Evolutionary conservation across 2,888 invertebrate genomes (phyloP), one percentile per base, ranked within the genome.

Genomic region (Dicroscelio sp.): DNA sequence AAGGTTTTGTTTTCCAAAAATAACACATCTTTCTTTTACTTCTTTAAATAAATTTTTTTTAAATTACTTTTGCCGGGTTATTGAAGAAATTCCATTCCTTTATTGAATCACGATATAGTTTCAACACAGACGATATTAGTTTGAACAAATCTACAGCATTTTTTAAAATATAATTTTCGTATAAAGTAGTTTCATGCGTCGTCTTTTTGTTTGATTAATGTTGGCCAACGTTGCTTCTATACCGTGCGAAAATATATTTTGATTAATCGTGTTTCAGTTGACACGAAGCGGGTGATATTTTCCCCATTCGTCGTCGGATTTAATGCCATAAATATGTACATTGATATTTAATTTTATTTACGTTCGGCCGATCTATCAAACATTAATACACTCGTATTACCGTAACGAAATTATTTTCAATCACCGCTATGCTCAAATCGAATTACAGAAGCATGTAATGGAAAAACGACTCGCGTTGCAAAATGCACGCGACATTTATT

Each of bases 341-440:
- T 69, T 38, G 38, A 71, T 71, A 79, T 78, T 69, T 86, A 86
- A 86, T 86, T 86, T 69, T 78, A 69, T 86, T 79, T 71, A 60
- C 55, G 43, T 79, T n/a, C 60, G 12, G 0, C n/a, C 33, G 25
- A 86, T 86, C 43, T 60, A 69, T 86, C 69, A 69, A 86, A 58
- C 60, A 60, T 78, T 78, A 78, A 69, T 78, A 69, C 78, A 65
- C 27, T 67, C 35, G 67, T 75, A 75, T 65, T 73, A 75, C 38
- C 80, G 67, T 67, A 35, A 58, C 69, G n/a, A 69, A 82, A 82
- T 82, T 82, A 55, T 71, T 71, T 71, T 58, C 82, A 82, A 55
- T 80, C 78, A 43, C 31, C 63, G 31, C 8, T 25, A 1, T 23
- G n/a, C 23, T n/a, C 27, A 8, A 20, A 31, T 52, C 33, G 38